These are phyloP conservation scores for Diploscapter pachys DNA, from an alignment of 1,140 invertebrate genomes.

Conservation along the genomic window DNA sequence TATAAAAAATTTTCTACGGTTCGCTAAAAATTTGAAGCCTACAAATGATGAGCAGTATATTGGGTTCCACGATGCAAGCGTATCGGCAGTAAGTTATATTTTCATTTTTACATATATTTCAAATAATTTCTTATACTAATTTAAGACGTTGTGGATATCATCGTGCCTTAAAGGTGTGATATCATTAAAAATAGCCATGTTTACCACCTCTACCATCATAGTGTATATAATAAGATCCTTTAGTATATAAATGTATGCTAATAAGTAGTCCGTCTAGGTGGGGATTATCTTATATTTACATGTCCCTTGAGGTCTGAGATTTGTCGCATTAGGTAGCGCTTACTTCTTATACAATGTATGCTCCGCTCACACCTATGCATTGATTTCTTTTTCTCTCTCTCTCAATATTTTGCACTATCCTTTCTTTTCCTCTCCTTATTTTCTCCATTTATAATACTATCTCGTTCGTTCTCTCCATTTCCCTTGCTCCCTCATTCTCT, in stretches of 20 bases:
- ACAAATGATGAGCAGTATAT: background rate
- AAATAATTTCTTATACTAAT: background rate
- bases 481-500: too few species aligned
- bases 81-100: slow-evolving; percentile 34
- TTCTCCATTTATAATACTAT: too few species aligned
- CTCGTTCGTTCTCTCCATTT: too few species aligned
- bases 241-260: slow-evolving; percentile 1
- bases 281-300: background rate
- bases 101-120: background rate
- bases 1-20: too few species aligned
- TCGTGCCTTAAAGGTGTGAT: background rate
- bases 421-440: too few species aligned
- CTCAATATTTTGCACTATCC: too few species aligned
- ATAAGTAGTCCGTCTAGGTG: background rate
- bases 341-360: too few species aligned
- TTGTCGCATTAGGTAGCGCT: too few species aligned
- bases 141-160: background rate
- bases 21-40: too few species aligned
- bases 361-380: too few species aligned
- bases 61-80: slow-evolving; percentile 32
- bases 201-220: background rate
- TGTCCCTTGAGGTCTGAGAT: too few species aligned
- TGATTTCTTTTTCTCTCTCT: too few species aligned
- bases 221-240: background rate
- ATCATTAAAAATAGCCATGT: background rate